Evolutionary conservation across 2,797 vertebrate species (phyloP).

Genomic region (Thunnus albacares): DNA sequence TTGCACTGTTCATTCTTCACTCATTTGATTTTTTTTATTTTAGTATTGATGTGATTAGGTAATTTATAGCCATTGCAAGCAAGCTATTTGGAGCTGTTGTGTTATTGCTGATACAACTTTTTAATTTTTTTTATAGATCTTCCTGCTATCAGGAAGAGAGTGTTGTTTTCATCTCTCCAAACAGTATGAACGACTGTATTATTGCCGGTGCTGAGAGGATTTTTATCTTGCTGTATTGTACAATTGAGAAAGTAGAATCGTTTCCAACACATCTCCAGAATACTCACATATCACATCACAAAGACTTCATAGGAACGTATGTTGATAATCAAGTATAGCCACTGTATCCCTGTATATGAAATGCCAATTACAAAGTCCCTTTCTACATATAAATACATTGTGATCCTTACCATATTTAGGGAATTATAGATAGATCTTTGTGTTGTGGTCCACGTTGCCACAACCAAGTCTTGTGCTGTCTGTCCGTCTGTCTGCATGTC

Average conservation of each 20-base stretch:
- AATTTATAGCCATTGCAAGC: constrained; percentile 71
- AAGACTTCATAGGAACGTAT: constrained; percentile 74
- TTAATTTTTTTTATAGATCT: constrained; percentile 44
- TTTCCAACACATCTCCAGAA: constrained; percentile 59
- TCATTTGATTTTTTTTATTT: constrained; percentile 30
- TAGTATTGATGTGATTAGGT: constrained; percentile 66
- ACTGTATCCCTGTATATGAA: constrained; percentile 84
- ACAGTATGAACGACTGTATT: constrained; percentile 57
- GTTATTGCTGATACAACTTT: constrained; percentile 57
- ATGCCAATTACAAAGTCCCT: constrained; percentile 76
- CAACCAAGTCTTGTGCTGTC: constrained; percentile 80
- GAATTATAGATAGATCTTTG: constrained; percentile 81
- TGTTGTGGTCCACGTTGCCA: constrained; percentile 70
- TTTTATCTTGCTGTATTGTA: constrained; percentile 77
- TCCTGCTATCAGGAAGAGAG: constrained; percentile 61
- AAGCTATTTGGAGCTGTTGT: constrained; percentile 70
- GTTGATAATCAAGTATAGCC: constrained; percentile 84
- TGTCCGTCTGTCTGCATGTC: constrained; percentile 59
- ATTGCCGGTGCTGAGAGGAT: constrained; percentile 58
- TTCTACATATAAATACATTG: constrained; percentile 81
- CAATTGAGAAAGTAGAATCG: constrained; percentile 70
- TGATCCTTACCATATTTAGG: constrained; percentile 81
- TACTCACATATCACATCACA: constrained; percentile 70
- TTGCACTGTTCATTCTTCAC: constrained; percentile 67
- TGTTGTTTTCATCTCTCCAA: constrained; percentile 58